Base-by-base conservation (phyloP, 1,140 invertebrate genomes). In the Eriosoma lanigerum region DNA sequence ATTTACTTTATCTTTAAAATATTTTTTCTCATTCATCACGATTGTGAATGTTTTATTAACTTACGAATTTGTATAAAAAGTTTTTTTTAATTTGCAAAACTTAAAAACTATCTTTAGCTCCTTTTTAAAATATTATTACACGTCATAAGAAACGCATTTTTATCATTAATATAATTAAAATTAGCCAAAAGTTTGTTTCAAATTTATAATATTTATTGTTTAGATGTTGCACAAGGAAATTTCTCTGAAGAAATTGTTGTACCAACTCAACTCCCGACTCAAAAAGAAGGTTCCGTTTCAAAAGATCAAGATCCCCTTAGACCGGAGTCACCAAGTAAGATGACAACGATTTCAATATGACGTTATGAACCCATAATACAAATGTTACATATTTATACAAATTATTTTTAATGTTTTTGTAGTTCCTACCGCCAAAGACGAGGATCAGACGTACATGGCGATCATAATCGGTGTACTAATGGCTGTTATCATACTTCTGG, bases 401-500 rank as follows among this genome's bases (percentile, higher is more conserved):
- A n/a, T 2, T 24, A 6, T 50, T 81, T 58, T 82, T 70, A 0
- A 2, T 76, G 1, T 52, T 46, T 46, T 82, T 81, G 2, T 84
- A 50, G 89, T 92, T 66, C 89, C 91, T 5, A 90, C 90, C 1
- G 90, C 90, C 0, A 89, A 90, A 72, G 89, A 91, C 83, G 91
- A 92, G 82, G 92, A 92, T 82, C 90, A 92, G 10, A 88, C 91
- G 2, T 92, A 93, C 86, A 91, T 95, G 87, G 93, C 93, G 8
- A 89, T 95, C 81, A 91, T 94, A 62, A 92, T 95, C 68, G 93
- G 93, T 2, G 91, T 93, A 0, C 86, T 95, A 52, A 91, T 91
- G 19, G 92, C 92, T 1, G 89, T 95, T 19, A 93, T 94, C 64
- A 88, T 95, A 48, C 85, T 94, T 0, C 85, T 93, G 15, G 90